Conservation (phyloP, 2,113 vertebrate genomes). For the Scytalopus superciliaris region DNA sequence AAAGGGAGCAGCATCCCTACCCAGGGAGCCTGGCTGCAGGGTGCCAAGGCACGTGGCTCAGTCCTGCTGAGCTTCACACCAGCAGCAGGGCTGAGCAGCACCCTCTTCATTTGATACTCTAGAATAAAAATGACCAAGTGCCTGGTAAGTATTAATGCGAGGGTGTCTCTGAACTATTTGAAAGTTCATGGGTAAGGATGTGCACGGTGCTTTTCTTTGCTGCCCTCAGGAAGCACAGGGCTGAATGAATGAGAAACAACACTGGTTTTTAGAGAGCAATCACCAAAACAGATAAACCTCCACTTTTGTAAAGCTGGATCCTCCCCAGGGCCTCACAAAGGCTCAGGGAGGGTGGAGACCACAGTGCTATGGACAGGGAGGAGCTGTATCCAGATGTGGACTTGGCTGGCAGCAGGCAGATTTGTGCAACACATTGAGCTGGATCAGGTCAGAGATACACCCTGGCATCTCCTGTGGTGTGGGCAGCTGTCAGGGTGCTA, state of each 20-base stretch:
- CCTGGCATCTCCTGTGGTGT: neutral
- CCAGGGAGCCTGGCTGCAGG: neutral
- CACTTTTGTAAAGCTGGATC: neutral
- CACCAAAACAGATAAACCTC: neutral
- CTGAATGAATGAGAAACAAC: neutral
- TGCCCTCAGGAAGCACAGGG: neutral
- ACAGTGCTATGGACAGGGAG: neutral
- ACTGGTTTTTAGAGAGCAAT: neutral
- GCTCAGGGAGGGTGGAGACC: neutral
- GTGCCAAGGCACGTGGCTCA: accelerated
- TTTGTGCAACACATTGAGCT: neutral
- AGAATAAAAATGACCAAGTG: neutral
- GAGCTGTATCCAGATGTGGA: neutral
- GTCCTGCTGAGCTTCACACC: accelerated
- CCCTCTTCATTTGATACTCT: neutral
- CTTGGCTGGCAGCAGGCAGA: neutral
- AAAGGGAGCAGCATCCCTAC: neutral
- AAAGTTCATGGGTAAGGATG: neutral
- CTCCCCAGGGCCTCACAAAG: neutral
- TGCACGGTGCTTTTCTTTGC: neutral
- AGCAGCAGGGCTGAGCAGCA: neutral
- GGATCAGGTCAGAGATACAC: neutral
- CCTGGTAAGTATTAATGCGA: neutral
- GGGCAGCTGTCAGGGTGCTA: neutral
- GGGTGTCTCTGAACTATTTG: neutral